Evolutionary conservation across 2,888 invertebrate genomes (phyloP), one percentile per base, ranked within the genome.

Genomic region (Callyntrura sp.): DNA sequence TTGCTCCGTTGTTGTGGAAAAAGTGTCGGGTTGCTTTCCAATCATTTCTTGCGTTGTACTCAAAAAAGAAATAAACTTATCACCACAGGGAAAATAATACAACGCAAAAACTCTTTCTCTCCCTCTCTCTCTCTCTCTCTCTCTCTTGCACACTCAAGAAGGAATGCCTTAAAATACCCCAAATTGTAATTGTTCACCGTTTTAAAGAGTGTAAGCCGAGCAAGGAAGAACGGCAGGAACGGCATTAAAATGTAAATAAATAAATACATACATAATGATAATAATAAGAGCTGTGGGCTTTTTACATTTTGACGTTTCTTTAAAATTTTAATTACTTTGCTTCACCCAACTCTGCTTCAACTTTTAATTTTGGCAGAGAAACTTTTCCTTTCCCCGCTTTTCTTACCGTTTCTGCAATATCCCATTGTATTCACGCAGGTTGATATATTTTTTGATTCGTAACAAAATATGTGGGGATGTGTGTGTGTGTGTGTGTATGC

Each of bases 81-180:
- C 17, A 8, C 45, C 43, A 70, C 17, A 76, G 65, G 23, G 35
- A 14, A 23, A 14, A 81, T n/a, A 17, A 8, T 17, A 81, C n/a
- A n/a, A n/a, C n/a, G n/a, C n/a, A n/a, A n/a, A n/a, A n/a, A n/a
- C n/a, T n/a, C n/a, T n/a, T n/a, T n/a, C n/a, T n/a, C n/a, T n/a
- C n/a, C n/a, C n/a, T n/a, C n/a, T n/a, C n/a, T n/a, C n/a, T n/a
- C n/a, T n/a, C n/a, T n/a, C n/a, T n/a, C 45, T 57, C 35, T 28
- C 70, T 70, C 51, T n/a, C 51, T 51, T 14, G 17, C 25, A 65
- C 65, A 65, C 20, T 28, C n/a, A 73, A 20, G 20, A 45, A 76
- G 43, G 78, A 78, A 45, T 76, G 76, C 78, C 85, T 85, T 85
- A 85, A 28, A 85, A 85, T 78, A 73, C 85, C 85, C 85, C 78